A percentile compares a stretch with the other conserved stretches of the same genome.
These are phyloP conservation scores for Anaspis maculata DNA, from an alignment of 2,888 invertebrate genomes.

Conservation along the genomic window DNA sequence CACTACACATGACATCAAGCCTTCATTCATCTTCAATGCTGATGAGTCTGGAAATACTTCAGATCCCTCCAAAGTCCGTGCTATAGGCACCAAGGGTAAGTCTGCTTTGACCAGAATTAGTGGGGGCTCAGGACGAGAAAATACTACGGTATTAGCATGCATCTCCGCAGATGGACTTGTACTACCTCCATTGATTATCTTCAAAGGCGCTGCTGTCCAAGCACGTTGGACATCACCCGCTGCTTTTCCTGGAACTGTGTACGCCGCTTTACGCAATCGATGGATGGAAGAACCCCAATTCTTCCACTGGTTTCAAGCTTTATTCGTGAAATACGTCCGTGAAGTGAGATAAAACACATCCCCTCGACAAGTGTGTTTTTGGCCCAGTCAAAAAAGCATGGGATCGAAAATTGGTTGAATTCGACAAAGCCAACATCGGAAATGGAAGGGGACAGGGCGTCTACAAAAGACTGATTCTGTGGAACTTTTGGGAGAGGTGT, in stretches of 20 bases:
- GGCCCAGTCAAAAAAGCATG: slow-evolving; percentile 10
- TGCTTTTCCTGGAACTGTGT: slow-evolving; percentile 21
- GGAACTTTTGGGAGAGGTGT: slow-evolving; percentile 12
- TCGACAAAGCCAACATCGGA: slow-evolving; percentile 14
- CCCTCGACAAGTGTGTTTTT: slow-evolving; percentile 13
- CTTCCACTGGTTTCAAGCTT: slow-evolving; percentile 13
- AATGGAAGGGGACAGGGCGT: slow-evolving; percentile 11
- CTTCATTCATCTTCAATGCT: slow-evolving; percentile 19
- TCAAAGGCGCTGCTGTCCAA: slow-evolving; percentile 23
- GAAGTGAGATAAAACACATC: slow-evolving; percentile 15
- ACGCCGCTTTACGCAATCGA: slow-evolving; percentile 21
- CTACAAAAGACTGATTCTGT: slow-evolving; percentile 12
- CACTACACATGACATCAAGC: slow-evolving; percentile 5
- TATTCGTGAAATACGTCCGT: slow-evolving; percentile 11
- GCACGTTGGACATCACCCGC: slow-evolving; percentile 17
- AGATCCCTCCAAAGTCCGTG: slow-evolving; percentile 20
- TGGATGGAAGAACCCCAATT: slow-evolving; percentile 25
- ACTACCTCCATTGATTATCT: slow-evolving; percentile 24
- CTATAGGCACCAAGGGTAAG: slow-evolving; percentile 22
- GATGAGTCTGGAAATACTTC: slow-evolving; percentile 22
- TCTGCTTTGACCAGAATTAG: slow-evolving; percentile 19
- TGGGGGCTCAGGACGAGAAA: slow-evolving; percentile 24
- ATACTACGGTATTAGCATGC: slow-evolving; percentile 22
- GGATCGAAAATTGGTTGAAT: slow-evolving; percentile 15
- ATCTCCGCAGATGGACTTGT: slow-evolving; percentile 18